Evolutionary conservation across 2,888 invertebrate species (phyloP).

Genomic region (Drosophila villosipedis): DNA sequence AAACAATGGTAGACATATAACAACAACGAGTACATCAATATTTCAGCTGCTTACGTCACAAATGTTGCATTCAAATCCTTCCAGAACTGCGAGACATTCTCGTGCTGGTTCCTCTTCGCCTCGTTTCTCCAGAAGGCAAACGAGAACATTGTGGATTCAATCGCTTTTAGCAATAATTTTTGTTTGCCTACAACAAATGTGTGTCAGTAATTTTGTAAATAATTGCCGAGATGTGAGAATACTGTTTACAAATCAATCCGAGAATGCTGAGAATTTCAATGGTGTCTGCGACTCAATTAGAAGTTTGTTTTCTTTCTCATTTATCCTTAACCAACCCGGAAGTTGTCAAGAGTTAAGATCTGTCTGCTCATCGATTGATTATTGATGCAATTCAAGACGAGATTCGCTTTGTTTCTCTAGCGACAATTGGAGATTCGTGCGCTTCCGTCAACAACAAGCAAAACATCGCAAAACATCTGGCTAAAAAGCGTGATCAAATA

Average conservation of each 20-base stretch:
- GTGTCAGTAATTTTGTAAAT: slow-evolving; percentile 25
- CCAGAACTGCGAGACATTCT: slow-evolving; percentile 62
- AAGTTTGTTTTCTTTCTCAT: neutral
- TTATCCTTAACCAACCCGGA: slow-evolving; percentile 55
- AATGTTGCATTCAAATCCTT: slow-evolving; percentile 69
- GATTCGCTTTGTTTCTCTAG: slow-evolving; percentile 45
- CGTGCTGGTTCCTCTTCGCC: slow-evolving; percentile 48
- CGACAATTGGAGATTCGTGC: slow-evolving; percentile 55
- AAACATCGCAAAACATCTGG: slow-evolving; percentile 18
- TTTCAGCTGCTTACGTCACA: slow-evolving; percentile 54
- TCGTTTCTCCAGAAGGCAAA: slow-evolving; percentile 62
- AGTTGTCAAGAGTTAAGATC: slow-evolving; percentile 38
- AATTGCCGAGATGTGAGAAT: slow-evolving; percentile 33
- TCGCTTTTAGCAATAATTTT: slow-evolving; percentile 39
- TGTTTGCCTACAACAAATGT: slow-evolving; percentile 57
- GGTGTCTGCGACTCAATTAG: neutral
- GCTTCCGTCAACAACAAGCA: slow-evolving; percentile 66
- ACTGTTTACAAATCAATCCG: neutral
- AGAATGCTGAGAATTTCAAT: neutral
- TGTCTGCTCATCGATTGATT: slow-evolving; percentile 30
- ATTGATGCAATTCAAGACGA: slow-evolving; percentile 16
- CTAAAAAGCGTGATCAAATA: slow-evolving; percentile 69
- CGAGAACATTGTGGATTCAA: slow-evolving; percentile 44
- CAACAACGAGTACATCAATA: neutral
- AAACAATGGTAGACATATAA: neutral